phyloP scores from a whole-genome alignment of 2,888 invertebrate genomes.

The Leptopilina drosophilae region DNA sequence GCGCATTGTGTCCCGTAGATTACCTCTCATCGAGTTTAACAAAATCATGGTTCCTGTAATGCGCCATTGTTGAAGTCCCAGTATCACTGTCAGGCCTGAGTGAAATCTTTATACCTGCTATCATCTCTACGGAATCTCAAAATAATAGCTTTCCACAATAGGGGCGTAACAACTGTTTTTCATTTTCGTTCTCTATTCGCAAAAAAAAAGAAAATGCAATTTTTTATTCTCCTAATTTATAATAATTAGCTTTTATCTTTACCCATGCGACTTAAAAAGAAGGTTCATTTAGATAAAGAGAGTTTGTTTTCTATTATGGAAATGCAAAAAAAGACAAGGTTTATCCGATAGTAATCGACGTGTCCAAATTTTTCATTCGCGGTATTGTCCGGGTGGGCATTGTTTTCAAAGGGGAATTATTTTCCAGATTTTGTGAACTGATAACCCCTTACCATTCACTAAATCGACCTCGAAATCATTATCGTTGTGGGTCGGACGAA shows the following conservation, averaged over 20 bases:
- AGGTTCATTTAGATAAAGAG: not conserved
- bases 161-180: constrained; percentile 66
- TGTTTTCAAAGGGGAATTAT: constrained; percentile 6
- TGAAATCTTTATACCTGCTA: constrained; percentile 46
- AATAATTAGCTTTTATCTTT: too few species aligned
- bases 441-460: constrained; percentile 10
- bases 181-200: constrained; percentile 45
- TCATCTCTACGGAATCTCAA: constrained; percentile 60
- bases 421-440: constrained; percentile 10
- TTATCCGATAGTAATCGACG: not conserved
- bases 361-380: not conserved
- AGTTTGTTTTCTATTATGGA: not conserved
- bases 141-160: constrained; percentile 60
- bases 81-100: constrained; percentile 40
- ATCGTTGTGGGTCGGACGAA: constrained; percentile 13
- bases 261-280: too few species aligned
- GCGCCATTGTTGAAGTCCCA: constrained; percentile 52
- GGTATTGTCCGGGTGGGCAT: not conserved
- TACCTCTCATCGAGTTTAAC: constrained; percentile 57
- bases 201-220: too few species aligned
- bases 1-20: constrained; percentile 57
- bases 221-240: too few species aligned
- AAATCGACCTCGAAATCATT: constrained; percentile 35
- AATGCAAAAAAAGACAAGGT: not conserved
- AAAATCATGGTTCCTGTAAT: constrained; percentile 57